Conservation (phyloP, 2,888 invertebrate genomes). For the Macrophya annulata region DNA sequence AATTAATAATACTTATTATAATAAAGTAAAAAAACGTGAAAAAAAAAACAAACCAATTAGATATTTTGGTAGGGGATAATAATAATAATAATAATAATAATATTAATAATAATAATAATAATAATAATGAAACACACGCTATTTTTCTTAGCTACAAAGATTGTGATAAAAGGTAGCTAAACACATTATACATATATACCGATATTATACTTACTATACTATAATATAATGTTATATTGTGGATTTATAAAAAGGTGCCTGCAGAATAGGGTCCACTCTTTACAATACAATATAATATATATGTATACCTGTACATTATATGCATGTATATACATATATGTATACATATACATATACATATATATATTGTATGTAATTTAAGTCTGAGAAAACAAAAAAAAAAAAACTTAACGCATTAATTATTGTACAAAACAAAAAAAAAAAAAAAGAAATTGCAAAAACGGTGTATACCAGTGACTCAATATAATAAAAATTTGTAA, state of each 20-base stretch:
- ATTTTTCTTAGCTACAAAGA: slow-evolving; percentile 35
- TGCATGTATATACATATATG: neutral
- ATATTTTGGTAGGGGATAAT: slow-evolving; percentile 25
- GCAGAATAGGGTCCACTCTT: slow-evolving; percentile 44
- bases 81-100: slow-evolving; percentile 6
- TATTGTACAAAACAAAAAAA: slow-evolving; percentile 11
- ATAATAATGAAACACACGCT: slow-evolving; percentile 22
- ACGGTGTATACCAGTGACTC: slow-evolving; percentile 18
- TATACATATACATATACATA: neutral
- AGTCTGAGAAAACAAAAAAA: slow-evolving; percentile 12
- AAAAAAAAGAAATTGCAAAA: neutral
- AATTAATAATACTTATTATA: neutral
- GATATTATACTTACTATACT: neutral
- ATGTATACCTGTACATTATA: too few relatives aligned
- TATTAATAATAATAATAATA: neutral
- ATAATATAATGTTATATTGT: slow-evolving; percentile 15
- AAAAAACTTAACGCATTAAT: slow-evolving; percentile 22
- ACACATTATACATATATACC: neutral
- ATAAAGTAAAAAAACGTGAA: neutral
- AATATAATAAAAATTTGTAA: slow-evolving; percentile 38
- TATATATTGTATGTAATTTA: slow-evolving; percentile 12
- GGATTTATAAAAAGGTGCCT: slow-evolving; percentile 15
- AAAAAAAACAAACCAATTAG: neutral
- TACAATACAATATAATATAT: slow-evolving; percentile 4
- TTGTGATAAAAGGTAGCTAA: slow-evolving; percentile 47